Evolutionary conservation across 2,797 vertebrate species (phyloP), one percentile per base, ranked within the genome.

Genomic region (Anableps anableps): DNA sequence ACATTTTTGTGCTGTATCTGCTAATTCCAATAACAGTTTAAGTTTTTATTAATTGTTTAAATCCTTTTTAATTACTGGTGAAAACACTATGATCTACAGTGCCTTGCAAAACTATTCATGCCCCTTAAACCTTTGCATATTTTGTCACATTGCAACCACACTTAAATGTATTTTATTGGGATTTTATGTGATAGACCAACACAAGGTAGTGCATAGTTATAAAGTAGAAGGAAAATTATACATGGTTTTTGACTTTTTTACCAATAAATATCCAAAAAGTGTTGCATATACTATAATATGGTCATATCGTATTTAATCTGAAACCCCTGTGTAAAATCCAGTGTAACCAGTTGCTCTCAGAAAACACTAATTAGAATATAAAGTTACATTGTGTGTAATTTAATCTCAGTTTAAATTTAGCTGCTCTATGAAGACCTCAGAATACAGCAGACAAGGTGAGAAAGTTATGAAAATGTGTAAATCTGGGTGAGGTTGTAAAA

Each of bases 131-230:
- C 7, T 70, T 41, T 68, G 41, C 66, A 41, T 70, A n/a, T 70
- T 70, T 70, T 43, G 23, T 26, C 38, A n/a, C 41, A 43, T 70
- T 70, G 1, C 38, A 43, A n/a, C 66, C 66, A 70, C 66, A 70
- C 23, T n/a, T 70, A 26, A 14, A 70, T 70, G 66, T n/a, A 16
- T 70, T 70, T 70, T 70, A 70, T 43, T 70, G 66, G 34, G 66
- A n/a, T 70, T 70, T 70, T 70, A 23, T 70, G 21, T 43, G 26
- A 70, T 21, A 41, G 34, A 45, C 26, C 38, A 70, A 70, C 23
- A 45, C 38, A 45, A 45, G 45, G 26, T 64, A 34, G 11, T n/a
- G 19, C 34, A 38, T 36, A 23, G 34, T 66, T 66, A 6, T 31
- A 14, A 62, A 62, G 31, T 34, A 36, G 62, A 66, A 66, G 34